These are phyloP conservation scores for Excalfactoria chinensis DNA, from an alignment of 2,113 vertebrate species.

Conservation along the genomic window DNA sequence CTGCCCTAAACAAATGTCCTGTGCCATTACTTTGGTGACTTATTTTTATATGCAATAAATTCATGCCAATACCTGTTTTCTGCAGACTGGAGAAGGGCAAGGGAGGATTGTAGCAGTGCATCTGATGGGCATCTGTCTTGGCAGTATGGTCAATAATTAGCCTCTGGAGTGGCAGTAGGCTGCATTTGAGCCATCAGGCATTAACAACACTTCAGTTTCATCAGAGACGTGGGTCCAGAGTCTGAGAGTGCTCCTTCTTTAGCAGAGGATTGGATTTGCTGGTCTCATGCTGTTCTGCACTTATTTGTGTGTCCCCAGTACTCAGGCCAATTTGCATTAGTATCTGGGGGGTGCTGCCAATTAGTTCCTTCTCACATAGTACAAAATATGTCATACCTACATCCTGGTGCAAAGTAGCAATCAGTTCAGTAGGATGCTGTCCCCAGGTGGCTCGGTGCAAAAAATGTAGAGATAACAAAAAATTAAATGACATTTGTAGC, in stretches of 20 bases:
- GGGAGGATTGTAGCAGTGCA: neutral
- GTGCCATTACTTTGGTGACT: neutral
- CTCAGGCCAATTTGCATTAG: neutral
- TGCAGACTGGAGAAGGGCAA: neutral
- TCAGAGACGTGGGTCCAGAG: neutral
- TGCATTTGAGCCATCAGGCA: neutral
- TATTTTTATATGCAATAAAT: neutral
- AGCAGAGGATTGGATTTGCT: neutral
- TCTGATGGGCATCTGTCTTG: neutral
- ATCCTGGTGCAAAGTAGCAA: neutral
- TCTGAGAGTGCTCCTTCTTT: neutral
- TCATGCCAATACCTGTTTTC: neutral
- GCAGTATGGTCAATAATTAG: neutral
- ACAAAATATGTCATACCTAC: neutral
- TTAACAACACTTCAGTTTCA: neutral
- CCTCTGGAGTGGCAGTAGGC: neutral
- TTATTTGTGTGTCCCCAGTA: neutral
- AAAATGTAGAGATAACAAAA: conserved; percentile 54
- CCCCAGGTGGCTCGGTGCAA: neutral
- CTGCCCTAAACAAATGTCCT: neutral
- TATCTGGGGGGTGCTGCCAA: neutral
- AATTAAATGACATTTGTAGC: conserved; percentile 46
- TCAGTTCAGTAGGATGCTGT: neutral
- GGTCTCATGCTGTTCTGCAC: too few species aligned
- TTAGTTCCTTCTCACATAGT: neutral